These are phyloP conservation scores for Urocynchramus pylzowi DNA, from an alignment of 2,113 vertebrate genomes.

Conservation along the genomic window DNA sequence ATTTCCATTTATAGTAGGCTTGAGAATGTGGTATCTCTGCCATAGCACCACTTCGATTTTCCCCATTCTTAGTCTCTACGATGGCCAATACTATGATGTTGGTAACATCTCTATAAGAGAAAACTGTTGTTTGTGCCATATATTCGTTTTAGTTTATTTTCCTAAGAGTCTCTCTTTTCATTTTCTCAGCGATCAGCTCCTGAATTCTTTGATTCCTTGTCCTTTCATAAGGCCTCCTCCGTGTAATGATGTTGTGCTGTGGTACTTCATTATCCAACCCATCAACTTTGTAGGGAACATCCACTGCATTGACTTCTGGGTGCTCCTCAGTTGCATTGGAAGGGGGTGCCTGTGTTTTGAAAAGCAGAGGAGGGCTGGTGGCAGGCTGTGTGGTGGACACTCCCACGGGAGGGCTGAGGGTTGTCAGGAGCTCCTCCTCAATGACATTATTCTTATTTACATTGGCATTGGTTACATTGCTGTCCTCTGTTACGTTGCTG, in stretches of 20 bases:
- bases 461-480: neutral
- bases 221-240: constrained; percentile 80
- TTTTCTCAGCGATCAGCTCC: constrained; percentile 89
- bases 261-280: constrained; percentile 76
- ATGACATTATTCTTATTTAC: constrained; percentile 60
- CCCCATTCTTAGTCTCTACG: neutral
- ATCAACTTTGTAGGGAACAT: constrained; percentile 73
- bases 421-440: constrained; percentile 55
- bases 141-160: constrained; percentile 79
- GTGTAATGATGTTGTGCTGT: constrained; percentile 85
- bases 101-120: constrained; percentile 84
- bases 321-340: constrained; percentile 69
- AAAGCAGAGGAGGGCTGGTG: neutral
- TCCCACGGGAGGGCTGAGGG: constrained; percentile 11
- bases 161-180: constrained; percentile 77
- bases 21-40: constrained; percentile 56
- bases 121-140: constrained; percentile 52
- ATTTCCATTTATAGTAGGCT: constrained; percentile 38
- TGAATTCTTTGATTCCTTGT: constrained; percentile 95
- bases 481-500: constrained; percentile 17
- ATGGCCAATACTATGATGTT: constrained; percentile 17
- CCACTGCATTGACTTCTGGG: constrained; percentile 83
- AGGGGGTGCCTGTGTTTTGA: constrained; percentile 4
- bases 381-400: constrained; percentile 10
- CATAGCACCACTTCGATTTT: constrained; percentile 48